These are phyloP conservation scores for Gobio gobio DNA, from an alignment of 2,113 vertebrate species.

Conservation along the genomic window DNA sequence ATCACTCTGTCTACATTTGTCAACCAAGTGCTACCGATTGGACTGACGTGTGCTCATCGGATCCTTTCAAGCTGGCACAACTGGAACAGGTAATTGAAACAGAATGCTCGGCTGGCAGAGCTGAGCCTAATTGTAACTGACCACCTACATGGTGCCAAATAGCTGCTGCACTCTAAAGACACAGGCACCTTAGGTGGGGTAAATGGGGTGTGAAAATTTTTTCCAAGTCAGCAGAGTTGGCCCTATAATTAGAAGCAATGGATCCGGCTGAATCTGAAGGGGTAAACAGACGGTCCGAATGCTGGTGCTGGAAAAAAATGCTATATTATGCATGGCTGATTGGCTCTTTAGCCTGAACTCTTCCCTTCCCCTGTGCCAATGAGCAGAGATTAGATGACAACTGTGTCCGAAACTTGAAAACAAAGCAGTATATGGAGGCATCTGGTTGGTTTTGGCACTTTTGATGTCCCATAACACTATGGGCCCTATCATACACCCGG, in stretches of 20 bases:
- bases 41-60: not conserved
- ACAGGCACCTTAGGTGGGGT: conserved; percentile 37
- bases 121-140: conserved; percentile 49
- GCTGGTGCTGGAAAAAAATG: conserved; percentile 14
- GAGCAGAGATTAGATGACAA: not conserved
- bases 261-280: conserved; percentile 13
- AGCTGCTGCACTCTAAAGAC: conserved; percentile 9
- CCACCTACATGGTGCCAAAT: conserved; percentile 45
- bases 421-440: not conserved
- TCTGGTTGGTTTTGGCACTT: not conserved
- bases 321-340: conserved; percentile 27
- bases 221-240: conserved; percentile 49
- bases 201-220: conserved; percentile 53
- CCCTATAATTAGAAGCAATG: conserved; percentile 47
- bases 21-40: conserved; percentile 5
- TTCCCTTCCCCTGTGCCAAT: not conserved
- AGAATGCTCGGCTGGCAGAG: conserved; percentile 35
- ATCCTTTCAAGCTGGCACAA: conserved; percentile 34
- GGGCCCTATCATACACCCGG: no score
- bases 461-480: not conserved
- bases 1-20: conserved; percentile 37
- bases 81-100: conserved; percentile 49
- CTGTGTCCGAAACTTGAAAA: not conserved
- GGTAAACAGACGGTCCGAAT: conserved; percentile 42
- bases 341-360: conserved; percentile 26